phyloP scores from a whole-genome alignment of 2,888 invertebrate species.

The Patella depressa region DNA sequence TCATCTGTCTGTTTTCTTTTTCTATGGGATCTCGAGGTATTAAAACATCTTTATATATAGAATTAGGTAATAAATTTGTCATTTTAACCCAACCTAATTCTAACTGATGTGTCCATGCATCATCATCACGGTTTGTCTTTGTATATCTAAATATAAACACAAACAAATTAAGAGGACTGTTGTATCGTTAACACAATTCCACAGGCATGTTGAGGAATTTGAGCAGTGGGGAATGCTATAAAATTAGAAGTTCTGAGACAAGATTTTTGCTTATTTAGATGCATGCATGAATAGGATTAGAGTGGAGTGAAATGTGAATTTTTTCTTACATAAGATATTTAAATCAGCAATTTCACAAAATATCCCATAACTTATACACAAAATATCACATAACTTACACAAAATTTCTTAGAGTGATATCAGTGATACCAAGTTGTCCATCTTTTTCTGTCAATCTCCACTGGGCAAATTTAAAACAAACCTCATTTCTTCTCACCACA shows the following conservation, averaged over 20 bases:
- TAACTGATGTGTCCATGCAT: conserved; percentile 95
- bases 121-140: conserved; percentile 95
- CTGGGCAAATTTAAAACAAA: conserved; percentile 97
- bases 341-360: too few species aligned
- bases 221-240: too few species aligned
- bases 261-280: too few species aligned
- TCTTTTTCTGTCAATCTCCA: conserved; percentile 98
- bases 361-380: too few species aligned
- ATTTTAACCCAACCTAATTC: conserved; percentile 96
- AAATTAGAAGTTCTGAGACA: too few species aligned
- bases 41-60: conserved; percentile 90
- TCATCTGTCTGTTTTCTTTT: conserved; percentile 92
- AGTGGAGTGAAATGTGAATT: too few species aligned
- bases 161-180: neutral
- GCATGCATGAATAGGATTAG: too few species aligned
- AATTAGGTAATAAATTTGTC: conserved; percentile 94
- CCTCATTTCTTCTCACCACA: conserved; percentile 87
- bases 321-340: too few species aligned
- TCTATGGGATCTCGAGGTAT: conserved; percentile 86
- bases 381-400: conserved; percentile 74
- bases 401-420: conserved; percentile 95
- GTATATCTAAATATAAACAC: conserved; percentile 80
- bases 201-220: too few species aligned
- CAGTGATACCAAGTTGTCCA: conserved; percentile 97
- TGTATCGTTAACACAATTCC: too few species aligned